phyloP scores from a whole-genome alignment of 2,113 vertebrate genomes.

The Holacanthus passer region DNA sequence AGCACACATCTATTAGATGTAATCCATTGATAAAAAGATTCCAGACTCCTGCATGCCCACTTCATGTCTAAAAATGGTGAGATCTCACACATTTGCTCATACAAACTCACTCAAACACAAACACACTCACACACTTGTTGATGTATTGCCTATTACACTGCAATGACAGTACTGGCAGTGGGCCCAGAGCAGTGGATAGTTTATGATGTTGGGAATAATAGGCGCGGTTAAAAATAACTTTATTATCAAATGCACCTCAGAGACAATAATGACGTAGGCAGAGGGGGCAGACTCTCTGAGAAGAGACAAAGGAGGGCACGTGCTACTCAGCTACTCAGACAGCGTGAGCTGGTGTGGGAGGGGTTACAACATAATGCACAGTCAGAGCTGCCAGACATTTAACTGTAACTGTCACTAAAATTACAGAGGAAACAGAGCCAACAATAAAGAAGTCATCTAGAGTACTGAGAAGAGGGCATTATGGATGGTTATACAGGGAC shows the following conservation, averaged over 20 bases:
- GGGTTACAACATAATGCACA: conserved; percentile 2
- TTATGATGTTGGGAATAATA: conserved; percentile 75
- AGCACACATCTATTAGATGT: neutral
- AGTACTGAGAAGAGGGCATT: neutral
- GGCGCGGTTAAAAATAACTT: conserved; percentile 74
- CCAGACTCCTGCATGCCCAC: conserved; percentile 10
- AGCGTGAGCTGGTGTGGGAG: neutral
- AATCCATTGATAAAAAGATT: conserved; percentile 28
- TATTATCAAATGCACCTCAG: conserved; percentile 66
- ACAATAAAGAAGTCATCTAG: conserved; percentile 9
- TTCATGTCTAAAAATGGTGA: conserved; percentile 34
- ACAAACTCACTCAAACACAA: conserved; percentile 31
- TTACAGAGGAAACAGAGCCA: neutral
- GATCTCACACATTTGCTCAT: conserved; percentile 14
- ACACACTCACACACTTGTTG: conserved; percentile 56
- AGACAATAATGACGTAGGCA: conserved; percentile 52
- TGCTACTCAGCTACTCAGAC: conserved; percentile 1
- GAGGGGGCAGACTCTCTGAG: conserved; percentile 25
- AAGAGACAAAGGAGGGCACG: conserved; percentile 16
- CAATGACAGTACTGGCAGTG: conserved; percentile 65
- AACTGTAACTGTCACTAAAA: conserved; percentile 6
- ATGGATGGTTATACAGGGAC: neutral
- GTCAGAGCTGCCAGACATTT: conserved; percentile 3
- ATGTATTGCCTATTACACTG: conserved; percentile 74
- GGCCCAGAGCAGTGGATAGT: conserved; percentile 69